phyloP scores from a whole-genome alignment of 2,797 vertebrate genomes.

The Gymnoscopelus microlampas region DNA sequence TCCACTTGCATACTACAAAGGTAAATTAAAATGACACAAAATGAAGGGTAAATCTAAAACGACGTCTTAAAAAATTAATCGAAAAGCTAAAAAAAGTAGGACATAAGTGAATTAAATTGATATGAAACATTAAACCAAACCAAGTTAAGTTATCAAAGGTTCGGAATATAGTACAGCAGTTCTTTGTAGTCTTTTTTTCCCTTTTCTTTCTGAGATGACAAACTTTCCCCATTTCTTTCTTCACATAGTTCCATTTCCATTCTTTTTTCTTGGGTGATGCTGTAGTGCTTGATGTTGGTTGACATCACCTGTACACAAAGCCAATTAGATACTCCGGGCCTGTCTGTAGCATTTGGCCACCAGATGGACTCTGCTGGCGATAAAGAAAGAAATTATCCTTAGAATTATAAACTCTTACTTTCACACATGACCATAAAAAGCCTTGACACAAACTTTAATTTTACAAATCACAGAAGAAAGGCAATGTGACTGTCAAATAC shows the following conservation, averaged over 20 bases:
- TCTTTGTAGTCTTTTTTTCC: slow-evolving; percentile 57
- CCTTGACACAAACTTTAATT: too few species aligned
- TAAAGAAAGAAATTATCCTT: slow-evolving; percentile 29
- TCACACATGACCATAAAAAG: background rate
- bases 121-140: slow-evolving; percentile 83
- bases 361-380: slow-evolving; percentile 89
- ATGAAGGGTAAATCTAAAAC: slow-evolving; percentile 43
- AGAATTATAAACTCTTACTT: too few species aligned
- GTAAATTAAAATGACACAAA: slow-evolving; percentile 63
- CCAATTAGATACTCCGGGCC: slow-evolving; percentile 94
- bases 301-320: slow-evolving; percentile 93
- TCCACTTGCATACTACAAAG: slow-evolving; percentile 63
- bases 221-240: slow-evolving; percentile 83
- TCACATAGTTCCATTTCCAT: slow-evolving; percentile 86
- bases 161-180: slow-evolving; percentile 97
- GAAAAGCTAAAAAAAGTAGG: slow-evolving; percentile 81
- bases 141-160: slow-evolving; percentile 87
- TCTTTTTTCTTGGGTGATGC: slow-evolving; percentile 81
- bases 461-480: too few species aligned
- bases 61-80: slow-evolving; percentile 58
- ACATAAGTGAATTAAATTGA: slow-evolving; percentile 73
- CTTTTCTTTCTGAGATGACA: slow-evolving; percentile 91
- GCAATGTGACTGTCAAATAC: background rate
- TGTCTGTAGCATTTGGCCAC: slow-evolving; percentile 91
- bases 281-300: slow-evolving; percentile 91